These are phyloP conservation scores for Pterocles orientalis DNA, from an alignment of 2,113 vertebrate species.

Conservation along the genomic window DNA sequence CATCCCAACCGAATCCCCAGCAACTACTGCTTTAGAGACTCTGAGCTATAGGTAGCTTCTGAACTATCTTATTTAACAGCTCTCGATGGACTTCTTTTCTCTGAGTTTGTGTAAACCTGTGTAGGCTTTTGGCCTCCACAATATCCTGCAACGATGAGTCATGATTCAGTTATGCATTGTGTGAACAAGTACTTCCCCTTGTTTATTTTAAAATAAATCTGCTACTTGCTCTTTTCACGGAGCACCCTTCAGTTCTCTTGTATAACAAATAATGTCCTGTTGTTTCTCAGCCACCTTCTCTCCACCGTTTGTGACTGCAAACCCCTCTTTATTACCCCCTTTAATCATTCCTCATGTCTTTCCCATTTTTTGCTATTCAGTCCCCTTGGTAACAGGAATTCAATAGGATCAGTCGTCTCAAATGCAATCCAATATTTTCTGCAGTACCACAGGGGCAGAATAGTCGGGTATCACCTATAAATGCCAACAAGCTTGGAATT, in stretches of 20 bases:
- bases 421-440: not conserved
- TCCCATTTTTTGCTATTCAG: not conserved
- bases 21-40: not conserved
- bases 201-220: conserved; percentile 45
- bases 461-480: not conserved
- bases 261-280: not conserved
- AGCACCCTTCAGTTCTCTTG: not conserved
- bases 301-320: not conserved
- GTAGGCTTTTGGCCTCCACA: not conserved
- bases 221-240: not conserved
- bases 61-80: not conserved
- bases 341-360: not conserved
- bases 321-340: not conserved
- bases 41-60: not conserved
- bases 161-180: conserved; percentile 28
- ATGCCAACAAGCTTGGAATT: not conserved
- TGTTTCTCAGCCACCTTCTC: not conserved
- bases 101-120: conserved; percentile 18
- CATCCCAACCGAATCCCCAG: not conserved
- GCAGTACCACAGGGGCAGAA: not conserved
- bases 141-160: conserved; percentile 51
- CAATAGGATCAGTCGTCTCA: not conserved
- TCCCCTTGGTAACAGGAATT: not conserved
- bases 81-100: not conserved
- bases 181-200: conserved; percentile 44